Percentiles rank a stretch among this genome's conserved stretches.
phyloP scores from a whole-genome alignment of 2,113 vertebrate genomes.

The Origma solitaria region DNA sequence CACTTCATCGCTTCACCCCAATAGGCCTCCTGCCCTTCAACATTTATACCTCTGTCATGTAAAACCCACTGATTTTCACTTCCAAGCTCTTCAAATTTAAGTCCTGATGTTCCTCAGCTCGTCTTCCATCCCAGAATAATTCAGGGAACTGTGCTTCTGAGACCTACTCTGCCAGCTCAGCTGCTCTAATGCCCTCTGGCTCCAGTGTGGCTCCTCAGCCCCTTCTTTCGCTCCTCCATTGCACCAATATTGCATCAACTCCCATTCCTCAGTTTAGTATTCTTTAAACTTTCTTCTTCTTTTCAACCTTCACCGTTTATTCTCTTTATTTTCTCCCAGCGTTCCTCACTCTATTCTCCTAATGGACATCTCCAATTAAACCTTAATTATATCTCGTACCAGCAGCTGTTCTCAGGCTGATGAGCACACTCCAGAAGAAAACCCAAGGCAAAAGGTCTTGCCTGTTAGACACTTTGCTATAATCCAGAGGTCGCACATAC shows the following conservation, averaged over 20 bases:
- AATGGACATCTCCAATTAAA: constrained; percentile 16
- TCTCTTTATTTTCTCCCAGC: neutral
- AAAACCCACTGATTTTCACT: neutral
- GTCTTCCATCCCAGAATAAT: neutral
- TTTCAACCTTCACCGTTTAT: neutral
- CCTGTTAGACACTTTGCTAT: neutral
- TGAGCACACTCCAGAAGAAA: neutral
- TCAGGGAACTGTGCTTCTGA: neutral
- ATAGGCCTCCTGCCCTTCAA: neutral
- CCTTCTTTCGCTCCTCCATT: neutral
- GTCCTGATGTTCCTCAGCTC: neutral
- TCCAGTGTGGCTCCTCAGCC: neutral
- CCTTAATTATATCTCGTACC: neutral
- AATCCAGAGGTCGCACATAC: neutral
- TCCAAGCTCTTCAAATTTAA: neutral
- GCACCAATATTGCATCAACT: neutral
- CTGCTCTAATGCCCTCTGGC: neutral
- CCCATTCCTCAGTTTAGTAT: neutral
- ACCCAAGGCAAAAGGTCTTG: neutral
- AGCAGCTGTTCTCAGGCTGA: constrained; percentile 5
- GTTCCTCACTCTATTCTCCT: neutral
- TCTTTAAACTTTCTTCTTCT: neutral
- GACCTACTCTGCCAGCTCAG: neutral
- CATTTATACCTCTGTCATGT: neutral
- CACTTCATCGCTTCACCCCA: neutral